phyloP scores from a whole-genome alignment of 1,140 invertebrate genomes.

The Popillia japonica region DNA sequence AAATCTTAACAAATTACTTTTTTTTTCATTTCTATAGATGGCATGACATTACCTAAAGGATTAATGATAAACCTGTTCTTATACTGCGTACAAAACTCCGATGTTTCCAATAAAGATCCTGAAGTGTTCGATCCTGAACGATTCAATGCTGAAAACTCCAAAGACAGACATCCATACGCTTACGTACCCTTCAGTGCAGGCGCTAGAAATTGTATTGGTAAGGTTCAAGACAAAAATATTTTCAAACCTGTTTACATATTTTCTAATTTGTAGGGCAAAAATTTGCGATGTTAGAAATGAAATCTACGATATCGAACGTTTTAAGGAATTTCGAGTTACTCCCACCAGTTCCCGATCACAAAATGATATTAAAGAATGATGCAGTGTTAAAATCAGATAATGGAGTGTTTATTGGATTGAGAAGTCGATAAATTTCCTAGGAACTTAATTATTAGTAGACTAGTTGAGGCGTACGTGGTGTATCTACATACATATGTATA shows the following conservation, averaged over 20 bases:
- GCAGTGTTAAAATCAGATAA: slow-evolving; percentile 60
- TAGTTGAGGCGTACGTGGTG: too few relatives aligned
- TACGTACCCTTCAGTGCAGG: slow-evolving; percentile 27
- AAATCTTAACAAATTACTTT: not conserved
- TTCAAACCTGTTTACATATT: not conserved
- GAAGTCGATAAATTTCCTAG: not conserved
- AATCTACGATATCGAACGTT: slow-evolving; percentile 73
- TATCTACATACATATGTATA: too few relatives aligned
- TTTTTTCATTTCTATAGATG: slow-evolving; percentile 58
- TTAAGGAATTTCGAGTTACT: slow-evolving; percentile 69
- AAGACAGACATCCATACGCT: not conserved
- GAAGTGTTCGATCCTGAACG: slow-evolving; percentile 21
- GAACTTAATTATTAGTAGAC: too few relatives aligned
- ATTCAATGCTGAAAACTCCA: not conserved
- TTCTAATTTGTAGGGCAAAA: slow-evolving; percentile 70
- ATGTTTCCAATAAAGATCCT: not conserved
- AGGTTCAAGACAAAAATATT: not conserved
- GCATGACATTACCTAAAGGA: slow-evolving; percentile 62
- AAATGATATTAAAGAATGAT: slow-evolving; percentile 55
- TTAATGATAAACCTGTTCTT: slow-evolving; percentile 61
- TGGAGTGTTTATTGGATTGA: slow-evolving; percentile 45
- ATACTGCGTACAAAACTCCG: not conserved
- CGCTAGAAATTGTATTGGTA: slow-evolving; percentile 33
- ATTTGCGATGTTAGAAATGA: slow-evolving; percentile 81
- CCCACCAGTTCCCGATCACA: slow-evolving; percentile 53